Evolutionary conservation across 2,888 invertebrate species (phyloP).

Genomic region (Polyploca ridens): DNA sequence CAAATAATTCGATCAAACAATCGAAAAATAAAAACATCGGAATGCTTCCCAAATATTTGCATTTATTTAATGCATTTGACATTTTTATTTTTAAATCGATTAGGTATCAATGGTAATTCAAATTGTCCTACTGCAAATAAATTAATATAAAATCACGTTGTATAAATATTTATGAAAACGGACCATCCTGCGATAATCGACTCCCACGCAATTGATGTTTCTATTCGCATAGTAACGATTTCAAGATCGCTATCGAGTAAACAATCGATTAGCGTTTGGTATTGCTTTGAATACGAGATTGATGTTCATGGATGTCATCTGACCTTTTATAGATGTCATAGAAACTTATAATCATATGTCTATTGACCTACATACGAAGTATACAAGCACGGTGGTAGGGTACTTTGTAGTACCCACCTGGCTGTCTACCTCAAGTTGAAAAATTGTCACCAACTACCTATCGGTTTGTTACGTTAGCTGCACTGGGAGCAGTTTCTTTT

Average conservation of each 20-base stretch:
- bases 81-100: slow-evolving; percentile 7
- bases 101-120: background rate
- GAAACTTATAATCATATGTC: background rate
- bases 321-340: background rate
- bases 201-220: slow-evolving; percentile 2
- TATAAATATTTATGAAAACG: background rate
- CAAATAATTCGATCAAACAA: background rate
- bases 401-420: too few species aligned
- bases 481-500: too few species aligned
- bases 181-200: background rate
- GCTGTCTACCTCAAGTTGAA: too few species aligned
- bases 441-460: too few species aligned
- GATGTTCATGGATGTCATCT: background rate
- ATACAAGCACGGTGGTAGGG: background rate
- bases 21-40: background rate
- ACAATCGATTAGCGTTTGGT: background rate
- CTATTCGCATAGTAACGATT: slow-evolving; percentile 3
- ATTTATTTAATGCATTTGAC: background rate
- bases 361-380: background rate
- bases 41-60: background rate
- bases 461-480: too few species aligned
- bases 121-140: background rate
- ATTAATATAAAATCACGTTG: background rate
- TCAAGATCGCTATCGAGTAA: slow-evolving; percentile 3
- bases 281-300: background rate